phyloP scores from a whole-genome alignment of 2,797 vertebrate species.

The Cottoperca gobio region DNA sequence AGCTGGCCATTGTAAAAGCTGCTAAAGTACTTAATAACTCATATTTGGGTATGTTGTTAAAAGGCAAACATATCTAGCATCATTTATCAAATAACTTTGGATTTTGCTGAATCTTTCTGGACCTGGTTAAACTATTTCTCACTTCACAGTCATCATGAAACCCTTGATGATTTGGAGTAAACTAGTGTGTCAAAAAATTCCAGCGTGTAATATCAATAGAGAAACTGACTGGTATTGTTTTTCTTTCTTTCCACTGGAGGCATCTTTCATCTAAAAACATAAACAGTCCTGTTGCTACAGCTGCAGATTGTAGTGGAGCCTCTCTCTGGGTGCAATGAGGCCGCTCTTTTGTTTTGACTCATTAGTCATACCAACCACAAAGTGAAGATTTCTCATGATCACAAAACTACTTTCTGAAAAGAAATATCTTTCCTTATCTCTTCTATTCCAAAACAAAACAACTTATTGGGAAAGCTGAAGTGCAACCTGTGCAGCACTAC shows the following conservation, averaged over 20 bases:
- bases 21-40: background rate
- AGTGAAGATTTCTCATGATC: constrained; percentile 19
- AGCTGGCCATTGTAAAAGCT: background rate
- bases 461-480: background rate
- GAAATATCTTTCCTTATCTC: background rate
- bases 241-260: constrained; percentile 42
- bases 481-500: background rate
- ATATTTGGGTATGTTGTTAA: background rate
- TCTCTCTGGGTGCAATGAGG: constrained; percentile 43
- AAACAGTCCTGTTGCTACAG: constrained; percentile 63
- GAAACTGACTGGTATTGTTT: constrained; percentile 27
- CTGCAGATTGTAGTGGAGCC: constrained; percentile 39
- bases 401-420: constrained; percentile 10
- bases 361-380: constrained; percentile 41
- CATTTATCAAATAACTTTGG: background rate
- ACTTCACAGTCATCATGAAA: background rate
- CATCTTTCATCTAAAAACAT: constrained; percentile 49
- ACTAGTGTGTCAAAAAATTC: background rate
- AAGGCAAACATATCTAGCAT: background rate
- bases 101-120: background rate
- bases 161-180: background rate
- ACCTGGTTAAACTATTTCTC: background rate
- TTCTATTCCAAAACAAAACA: constrained; percentile 5
- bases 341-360: constrained; percentile 36
- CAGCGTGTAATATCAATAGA: constrained; percentile 2